Percentiles rank a stretch among this genome's conserved stretches.
These are phyloP conservation scores for Drosophila merina DNA, from an alignment of 2,888 invertebrate species.

Conservation along the genomic window DNA sequence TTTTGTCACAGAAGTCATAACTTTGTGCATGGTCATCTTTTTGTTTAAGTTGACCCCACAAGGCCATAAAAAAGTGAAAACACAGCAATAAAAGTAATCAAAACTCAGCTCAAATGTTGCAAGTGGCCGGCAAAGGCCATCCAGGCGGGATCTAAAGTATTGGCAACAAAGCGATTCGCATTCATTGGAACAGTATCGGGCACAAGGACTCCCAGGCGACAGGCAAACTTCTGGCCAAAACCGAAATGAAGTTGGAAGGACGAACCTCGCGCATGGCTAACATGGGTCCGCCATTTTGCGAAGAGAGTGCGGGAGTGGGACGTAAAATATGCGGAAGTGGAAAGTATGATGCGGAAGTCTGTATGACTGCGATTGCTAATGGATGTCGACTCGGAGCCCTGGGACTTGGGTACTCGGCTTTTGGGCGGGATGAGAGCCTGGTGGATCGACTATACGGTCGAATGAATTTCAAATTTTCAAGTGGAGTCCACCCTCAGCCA, in stretches of 20 bases:
- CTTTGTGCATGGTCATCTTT: not conserved
- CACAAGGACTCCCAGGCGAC: conserved; percentile 42
- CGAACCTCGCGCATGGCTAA: conserved; percentile 68
- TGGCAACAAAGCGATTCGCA: conserved; percentile 47
- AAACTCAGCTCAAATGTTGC: conserved; percentile 5
- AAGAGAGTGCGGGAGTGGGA: conserved; percentile 29
- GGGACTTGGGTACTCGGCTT: not conserved
- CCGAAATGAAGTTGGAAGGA: conserved; percentile 28
- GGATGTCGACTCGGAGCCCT: conserved; percentile 62
- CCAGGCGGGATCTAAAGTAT: conserved; percentile 18
- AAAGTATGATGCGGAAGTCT: conserved; percentile 81
- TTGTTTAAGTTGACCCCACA: conserved; percentile 10
- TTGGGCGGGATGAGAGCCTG: not conserved
- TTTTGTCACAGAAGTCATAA: not conserved
- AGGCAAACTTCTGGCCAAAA: conserved; percentile 48
- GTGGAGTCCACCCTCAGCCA: conserved; percentile 37
- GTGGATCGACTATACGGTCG: conserved; percentile 58
- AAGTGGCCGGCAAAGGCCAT: conserved; percentile 18
- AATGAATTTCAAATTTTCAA: conserved; percentile 72
- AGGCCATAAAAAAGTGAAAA: conserved; percentile 1
- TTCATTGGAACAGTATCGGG: conserved; percentile 38
- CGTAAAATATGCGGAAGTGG: conserved; percentile 77
- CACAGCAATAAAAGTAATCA: conserved; percentile 1
- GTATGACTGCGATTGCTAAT: conserved; percentile 81
- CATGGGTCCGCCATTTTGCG: conserved; percentile 75